Conservation (phyloP, 2,888 invertebrate species). For the Noctua pronuba region DNA sequence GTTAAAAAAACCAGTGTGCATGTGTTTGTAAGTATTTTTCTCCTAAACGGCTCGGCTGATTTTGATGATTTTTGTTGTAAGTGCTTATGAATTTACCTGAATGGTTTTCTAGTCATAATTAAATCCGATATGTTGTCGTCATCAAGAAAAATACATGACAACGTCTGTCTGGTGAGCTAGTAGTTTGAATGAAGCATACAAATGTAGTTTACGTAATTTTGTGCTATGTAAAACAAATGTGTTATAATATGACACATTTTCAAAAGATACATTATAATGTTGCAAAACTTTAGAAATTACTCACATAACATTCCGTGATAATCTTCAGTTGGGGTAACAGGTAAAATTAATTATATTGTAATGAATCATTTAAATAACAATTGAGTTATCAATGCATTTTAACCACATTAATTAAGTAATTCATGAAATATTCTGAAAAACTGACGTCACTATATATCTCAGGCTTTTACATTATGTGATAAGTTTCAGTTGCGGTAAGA, state of each 20-base stretch:
- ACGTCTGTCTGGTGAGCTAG: background rate
- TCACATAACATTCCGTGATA: slow-evolving; percentile 3
- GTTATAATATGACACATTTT: background rate
- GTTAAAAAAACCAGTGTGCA: too few relatives aligned
- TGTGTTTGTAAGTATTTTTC: background rate
- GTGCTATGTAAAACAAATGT: background rate
- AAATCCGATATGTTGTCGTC: background rate
- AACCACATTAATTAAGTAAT: background rate
- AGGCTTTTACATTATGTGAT: background rate
- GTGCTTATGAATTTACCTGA: background rate
- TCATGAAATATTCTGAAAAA: background rate
- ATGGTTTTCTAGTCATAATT: background rate
- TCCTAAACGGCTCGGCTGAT: background rate
- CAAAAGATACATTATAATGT: background rate
- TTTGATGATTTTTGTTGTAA: background rate
- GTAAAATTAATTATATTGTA: background rate
- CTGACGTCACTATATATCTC: background rate
- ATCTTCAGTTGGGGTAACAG: background rate
- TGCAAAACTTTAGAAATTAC: background rate
- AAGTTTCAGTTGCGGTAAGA: background rate
- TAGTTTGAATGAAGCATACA: background rate
- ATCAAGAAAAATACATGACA: background rate
- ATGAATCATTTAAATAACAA: background rate
- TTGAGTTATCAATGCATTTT: background rate
- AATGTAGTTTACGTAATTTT: background rate